Evolutionary conservation across 2,888 invertebrate species (phyloP).

Genomic region (Chymomyza procnemis): DNA sequence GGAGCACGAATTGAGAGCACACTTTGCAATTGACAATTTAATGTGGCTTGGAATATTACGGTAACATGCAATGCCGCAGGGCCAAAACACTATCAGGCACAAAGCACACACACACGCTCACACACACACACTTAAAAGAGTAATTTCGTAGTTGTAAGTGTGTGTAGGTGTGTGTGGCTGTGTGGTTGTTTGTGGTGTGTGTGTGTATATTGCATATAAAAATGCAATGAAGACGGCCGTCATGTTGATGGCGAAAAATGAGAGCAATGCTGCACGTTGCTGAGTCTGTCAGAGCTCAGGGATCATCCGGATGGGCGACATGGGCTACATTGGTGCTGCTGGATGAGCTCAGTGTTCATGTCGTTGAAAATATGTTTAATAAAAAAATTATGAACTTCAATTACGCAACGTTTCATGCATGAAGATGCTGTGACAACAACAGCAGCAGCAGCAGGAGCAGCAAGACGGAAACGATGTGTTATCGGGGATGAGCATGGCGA

Average conservation of each 20-base stretch:
- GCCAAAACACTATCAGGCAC: background rate
- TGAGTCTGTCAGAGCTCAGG: background rate
- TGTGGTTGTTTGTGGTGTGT: background rate
- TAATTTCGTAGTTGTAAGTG: background rate
- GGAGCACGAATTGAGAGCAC: background rate
- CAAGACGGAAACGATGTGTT: background rate
- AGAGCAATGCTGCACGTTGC: background rate
- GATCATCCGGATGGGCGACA: background rate
- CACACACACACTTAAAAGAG: background rate
- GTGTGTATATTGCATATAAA: background rate
- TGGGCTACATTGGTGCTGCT: background rate
- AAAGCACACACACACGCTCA: background rate
- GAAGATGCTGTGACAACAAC: background rate
- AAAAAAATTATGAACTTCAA: slow-evolving; percentile 47
- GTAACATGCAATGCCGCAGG: background rate
- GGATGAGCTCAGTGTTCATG: slow-evolving; percentile 14
- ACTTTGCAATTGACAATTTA: slow-evolving; percentile 2
- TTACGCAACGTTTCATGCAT: slow-evolving; percentile 15
- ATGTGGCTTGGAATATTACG: background rate
- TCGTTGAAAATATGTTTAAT: slow-evolving; percentile 34
- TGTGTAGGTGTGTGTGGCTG: background rate
- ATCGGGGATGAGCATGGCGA: too few species aligned
- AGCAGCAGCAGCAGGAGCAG: background rate
- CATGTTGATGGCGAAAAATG: slow-evolving; percentile 3
- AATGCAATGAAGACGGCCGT: background rate